These are phyloP conservation scores for Apogon talboti DNA, from an alignment of 2,797 vertebrate species.

Conservation along the genomic window DNA sequence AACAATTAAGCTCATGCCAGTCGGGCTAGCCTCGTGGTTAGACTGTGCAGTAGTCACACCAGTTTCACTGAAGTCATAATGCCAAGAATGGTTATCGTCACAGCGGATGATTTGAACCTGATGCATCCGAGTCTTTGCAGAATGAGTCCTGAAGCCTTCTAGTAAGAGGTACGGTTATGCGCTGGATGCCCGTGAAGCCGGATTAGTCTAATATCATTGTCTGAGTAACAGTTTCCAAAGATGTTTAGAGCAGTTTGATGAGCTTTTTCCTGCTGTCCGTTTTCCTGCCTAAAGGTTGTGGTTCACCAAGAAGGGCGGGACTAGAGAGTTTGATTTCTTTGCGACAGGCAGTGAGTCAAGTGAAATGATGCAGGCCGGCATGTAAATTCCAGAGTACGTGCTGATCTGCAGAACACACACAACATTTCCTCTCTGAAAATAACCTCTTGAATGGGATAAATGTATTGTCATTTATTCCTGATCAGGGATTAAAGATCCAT, in stretches of 20 bases:
- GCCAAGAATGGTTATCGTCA: conserved; percentile 71
- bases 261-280: conserved; percentile 73
- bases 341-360: conserved; percentile 64
- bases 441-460: conserved; percentile 26
- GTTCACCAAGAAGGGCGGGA: conserved; percentile 68
- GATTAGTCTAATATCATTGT: conserved; percentile 69
- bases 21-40: conserved; percentile 66
- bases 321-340: conserved; percentile 64
- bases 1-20: conserved; percentile 71
- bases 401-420: conserved; percentile 55
- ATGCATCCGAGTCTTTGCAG: conserved; percentile 58
- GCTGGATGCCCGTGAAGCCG: conserved; percentile 40
- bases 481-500: conserved; percentile 3
- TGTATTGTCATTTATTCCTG: conserved; percentile 9
- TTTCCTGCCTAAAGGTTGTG: conserved; percentile 74
- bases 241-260: conserved; percentile 72
- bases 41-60: conserved; percentile 66
- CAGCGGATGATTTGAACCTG: conserved; percentile 67
- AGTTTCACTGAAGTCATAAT: conserved; percentile 64
- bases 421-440: conserved; percentile 50
- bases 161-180: conserved; percentile 43
- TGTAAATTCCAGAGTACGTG: conserved; percentile 56
- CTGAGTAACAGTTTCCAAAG: conserved; percentile 76
- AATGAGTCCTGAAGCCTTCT: conserved; percentile 38
- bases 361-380: conserved; percentile 62